Base-by-base conservation (phyloP, 2,888 invertebrate genomes). In the Hipparchia sbordonii region DNA sequence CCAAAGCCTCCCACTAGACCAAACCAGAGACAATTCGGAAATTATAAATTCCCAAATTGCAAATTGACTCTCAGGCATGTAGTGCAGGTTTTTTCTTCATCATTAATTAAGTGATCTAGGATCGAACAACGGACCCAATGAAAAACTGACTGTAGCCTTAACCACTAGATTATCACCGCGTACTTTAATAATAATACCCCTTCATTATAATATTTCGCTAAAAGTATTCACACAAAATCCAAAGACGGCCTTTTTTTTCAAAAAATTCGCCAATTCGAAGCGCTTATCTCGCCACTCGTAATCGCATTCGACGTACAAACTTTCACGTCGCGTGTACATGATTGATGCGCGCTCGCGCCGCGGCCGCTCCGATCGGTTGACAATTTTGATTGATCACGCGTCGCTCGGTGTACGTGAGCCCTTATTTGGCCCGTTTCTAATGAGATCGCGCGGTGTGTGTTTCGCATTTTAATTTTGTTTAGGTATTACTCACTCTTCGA, bases 351-450 rank as follows among this genome's bases (percentile, higher is more conserved):
- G 85, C 84, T 82, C 85, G 82, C 84, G 85, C 86, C 87, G 85
- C 85, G 86, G 84, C 84, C 85, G 84, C 87, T 88, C 88, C 90
- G 85, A 92, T 90, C 90, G 89, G 85, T 88, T 92, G 93, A 93
- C 92, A 92, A 90, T 91, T 91, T 89, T 92, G 93, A 93, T 93
- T 89, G 93, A 93, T 93, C 88, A 77, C 76, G 74, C 80, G 77
- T 91, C 88, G 78, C 75, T 75, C 80, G 76, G 82, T 83, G 84
- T 83, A 82, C 78, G 77, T 81, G 81, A 82, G 82, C 84, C 87
- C 84, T 87, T 85, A 82, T 72, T 65, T 52, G 51, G 65, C 51
- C 51, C 77, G 78, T 78, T 73, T 80, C 81, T 85, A 87, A 88
- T 86, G 87, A 87, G 85, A 82, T 63, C 80, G 82, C 78, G 79